Conservation (phyloP, 2,113 vertebrate genomes). For the Melanocharis versteri region DNA sequence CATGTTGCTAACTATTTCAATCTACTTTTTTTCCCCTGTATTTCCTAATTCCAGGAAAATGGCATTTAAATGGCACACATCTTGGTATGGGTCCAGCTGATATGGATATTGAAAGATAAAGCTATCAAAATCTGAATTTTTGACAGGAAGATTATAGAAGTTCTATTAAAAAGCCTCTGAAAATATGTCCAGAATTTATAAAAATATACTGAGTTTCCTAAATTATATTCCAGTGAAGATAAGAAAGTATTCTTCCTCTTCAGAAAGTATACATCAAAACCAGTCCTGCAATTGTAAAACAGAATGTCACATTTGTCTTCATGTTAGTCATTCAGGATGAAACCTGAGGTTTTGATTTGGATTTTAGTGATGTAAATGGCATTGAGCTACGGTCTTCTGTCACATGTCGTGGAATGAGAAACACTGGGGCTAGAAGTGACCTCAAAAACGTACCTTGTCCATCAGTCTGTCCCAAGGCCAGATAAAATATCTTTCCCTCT, state of each 20-base stretch:
- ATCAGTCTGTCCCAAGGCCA: neutral
- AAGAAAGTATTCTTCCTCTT: neutral
- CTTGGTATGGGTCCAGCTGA: neutral
- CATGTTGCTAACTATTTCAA: neutral
- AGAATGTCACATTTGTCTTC: neutral
- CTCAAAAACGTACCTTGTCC: neutral
- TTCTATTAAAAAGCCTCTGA: neutral
- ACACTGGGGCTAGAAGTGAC: neutral
- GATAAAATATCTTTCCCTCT: neutral
- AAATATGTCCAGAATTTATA: neutral
- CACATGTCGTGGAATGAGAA: neutral
- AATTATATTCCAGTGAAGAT: neutral
- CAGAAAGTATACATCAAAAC: neutral
- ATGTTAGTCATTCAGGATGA: neutral
- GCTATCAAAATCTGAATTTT: neutral
- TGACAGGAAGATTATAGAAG: neutral
- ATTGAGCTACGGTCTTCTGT: neutral
- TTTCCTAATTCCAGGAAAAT: neutral
- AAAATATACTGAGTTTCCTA: neutral
- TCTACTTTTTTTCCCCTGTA: fast-evolving
- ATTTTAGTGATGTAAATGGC: neutral
- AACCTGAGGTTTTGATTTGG: neutral
- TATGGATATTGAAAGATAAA: neutral
- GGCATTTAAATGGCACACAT: neutral
- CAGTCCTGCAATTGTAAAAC: neutral